phyloP scores from a whole-genome alignment of 2,888 invertebrate species.

The Carcina quercana region DNA sequence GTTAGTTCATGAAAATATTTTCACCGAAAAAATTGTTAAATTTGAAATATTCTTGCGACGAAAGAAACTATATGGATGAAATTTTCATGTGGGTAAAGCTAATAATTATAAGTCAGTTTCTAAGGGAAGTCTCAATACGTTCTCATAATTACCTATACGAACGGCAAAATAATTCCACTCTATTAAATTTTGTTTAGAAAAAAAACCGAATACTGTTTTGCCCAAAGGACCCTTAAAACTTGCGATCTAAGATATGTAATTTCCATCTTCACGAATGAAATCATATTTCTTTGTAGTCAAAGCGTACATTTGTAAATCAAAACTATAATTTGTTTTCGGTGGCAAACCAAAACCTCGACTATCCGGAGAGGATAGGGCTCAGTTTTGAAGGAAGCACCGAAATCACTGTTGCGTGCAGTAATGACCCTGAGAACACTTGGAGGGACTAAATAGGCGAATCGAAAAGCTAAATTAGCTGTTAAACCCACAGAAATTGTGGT shows the following conservation, averaged over 20 bases:
- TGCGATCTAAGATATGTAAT: conserved; percentile 3
- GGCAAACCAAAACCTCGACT: too few relatives aligned
- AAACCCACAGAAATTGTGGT: conserved; percentile 13
- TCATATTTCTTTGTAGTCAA: conserved; percentile 6
- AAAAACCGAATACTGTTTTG: background rate
- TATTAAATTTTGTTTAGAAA: too few relatives aligned
- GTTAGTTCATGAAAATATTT: too few relatives aligned
- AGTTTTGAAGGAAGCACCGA: background rate
- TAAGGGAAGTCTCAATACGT: too few relatives aligned
- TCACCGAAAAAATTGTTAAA: too few relatives aligned
- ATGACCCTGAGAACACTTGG: background rate
- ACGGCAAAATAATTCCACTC: too few relatives aligned
- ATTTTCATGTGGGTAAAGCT: too few relatives aligned
- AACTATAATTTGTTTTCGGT: too few relatives aligned
- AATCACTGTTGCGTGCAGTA: conserved; percentile 4
- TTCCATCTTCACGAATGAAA: conserved; percentile 7
- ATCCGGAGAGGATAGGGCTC: background rate
- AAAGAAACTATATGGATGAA: too few relatives aligned
- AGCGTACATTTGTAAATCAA: conserved; percentile 2
- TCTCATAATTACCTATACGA: too few relatives aligned
- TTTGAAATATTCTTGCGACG: too few relatives aligned
- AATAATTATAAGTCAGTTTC: too few relatives aligned
- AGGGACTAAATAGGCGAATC: conserved; percentile 15
- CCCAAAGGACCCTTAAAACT: conserved; percentile 1
- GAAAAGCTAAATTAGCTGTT: conserved; percentile 19